phyloP scores from a whole-genome alignment of 2,888 invertebrate genomes.

The Leucophenga maculata region DNA sequence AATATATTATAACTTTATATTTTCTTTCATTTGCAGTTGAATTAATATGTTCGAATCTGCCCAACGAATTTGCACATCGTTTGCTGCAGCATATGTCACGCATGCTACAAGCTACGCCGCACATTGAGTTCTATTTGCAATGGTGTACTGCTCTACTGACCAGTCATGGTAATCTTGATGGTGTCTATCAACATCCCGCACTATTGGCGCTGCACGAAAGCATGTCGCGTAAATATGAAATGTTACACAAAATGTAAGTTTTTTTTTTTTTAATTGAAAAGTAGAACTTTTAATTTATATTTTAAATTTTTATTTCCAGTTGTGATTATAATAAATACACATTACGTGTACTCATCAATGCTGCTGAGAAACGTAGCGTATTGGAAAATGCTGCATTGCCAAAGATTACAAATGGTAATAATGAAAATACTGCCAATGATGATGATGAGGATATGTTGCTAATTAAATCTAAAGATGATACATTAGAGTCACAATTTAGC shows the following conservation, averaged over 20 bases:
- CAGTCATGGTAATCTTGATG: slow-evolving; percentile 76
- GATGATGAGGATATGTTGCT: slow-evolving; percentile 64
- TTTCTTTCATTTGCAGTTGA: slow-evolving; percentile 77
- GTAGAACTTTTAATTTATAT: slow-evolving; percentile 29
- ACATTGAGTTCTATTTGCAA: slow-evolving; percentile 89
- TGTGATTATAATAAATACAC: slow-evolving; percentile 93
- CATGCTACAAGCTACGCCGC: slow-evolving; percentile 83
- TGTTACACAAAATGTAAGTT: slow-evolving; percentile 88
- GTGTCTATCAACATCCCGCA: slow-evolving; percentile 77
- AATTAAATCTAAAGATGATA: slow-evolving; percentile 43
- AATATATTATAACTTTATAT: background rate
- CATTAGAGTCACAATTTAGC: slow-evolving; percentile 41
- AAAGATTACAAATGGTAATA: background rate
- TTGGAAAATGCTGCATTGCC: background rate
- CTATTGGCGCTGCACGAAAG: slow-evolving; percentile 85
- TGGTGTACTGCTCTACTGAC: slow-evolving; percentile 86
- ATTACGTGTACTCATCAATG: slow-evolving; percentile 78
- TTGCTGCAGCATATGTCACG: slow-evolving; percentile 81
- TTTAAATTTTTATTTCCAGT: slow-evolving; percentile 74
- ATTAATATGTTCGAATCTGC: slow-evolving; percentile 80
- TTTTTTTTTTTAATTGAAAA: background rate
- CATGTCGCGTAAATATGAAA: slow-evolving; percentile 84
- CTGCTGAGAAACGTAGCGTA: slow-evolving; percentile 62
- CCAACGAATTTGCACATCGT: slow-evolving; percentile 83
- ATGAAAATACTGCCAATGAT: slow-evolving; percentile 35